phyloP scores from a whole-genome alignment of 2,113 vertebrate species.

The Pluvialis apricaria region DNA sequence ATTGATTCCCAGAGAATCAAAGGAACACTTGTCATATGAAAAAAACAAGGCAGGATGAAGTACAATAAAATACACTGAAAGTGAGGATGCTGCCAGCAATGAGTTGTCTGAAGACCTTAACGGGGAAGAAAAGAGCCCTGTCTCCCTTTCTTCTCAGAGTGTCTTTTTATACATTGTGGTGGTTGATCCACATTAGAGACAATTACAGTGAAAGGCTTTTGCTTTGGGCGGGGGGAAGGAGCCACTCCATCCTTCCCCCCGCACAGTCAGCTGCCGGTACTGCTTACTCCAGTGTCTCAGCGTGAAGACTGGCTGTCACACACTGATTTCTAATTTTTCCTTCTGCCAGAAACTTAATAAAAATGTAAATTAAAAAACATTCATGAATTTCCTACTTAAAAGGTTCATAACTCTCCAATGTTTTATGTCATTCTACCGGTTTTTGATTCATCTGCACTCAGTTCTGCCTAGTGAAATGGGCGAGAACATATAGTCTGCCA shows the following conservation, averaged over 20 bases:
- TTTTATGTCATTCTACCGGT: neutral
- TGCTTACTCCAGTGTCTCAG: neutral
- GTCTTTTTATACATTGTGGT: neutral
- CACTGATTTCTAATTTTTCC: conserved; percentile 15
- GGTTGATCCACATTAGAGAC: neutral
- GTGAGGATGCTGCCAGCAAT: neutral
- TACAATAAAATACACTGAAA: neutral
- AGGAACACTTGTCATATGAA: conserved; percentile 8
- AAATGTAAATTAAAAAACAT: conserved; percentile 46
- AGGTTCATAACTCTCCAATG: neutral
- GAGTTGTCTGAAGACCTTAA: neutral
- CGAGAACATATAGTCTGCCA: neutral
- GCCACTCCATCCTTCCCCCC: neutral
- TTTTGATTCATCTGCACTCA: neutral
- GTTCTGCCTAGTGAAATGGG: neutral
- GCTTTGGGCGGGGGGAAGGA: neutral
- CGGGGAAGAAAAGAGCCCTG: neutral
- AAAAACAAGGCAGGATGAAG: neutral
- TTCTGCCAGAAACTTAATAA: conserved; percentile 43
- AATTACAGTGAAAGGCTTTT: neutral
- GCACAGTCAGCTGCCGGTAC: neutral
- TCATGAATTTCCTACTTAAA: neutral
- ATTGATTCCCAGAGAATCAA: neutral
- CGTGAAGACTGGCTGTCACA: neutral
- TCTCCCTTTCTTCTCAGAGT: neutral